Conservation (phyloP, 1,140 invertebrate genomes). For the Triops longicaudatus region DNA sequence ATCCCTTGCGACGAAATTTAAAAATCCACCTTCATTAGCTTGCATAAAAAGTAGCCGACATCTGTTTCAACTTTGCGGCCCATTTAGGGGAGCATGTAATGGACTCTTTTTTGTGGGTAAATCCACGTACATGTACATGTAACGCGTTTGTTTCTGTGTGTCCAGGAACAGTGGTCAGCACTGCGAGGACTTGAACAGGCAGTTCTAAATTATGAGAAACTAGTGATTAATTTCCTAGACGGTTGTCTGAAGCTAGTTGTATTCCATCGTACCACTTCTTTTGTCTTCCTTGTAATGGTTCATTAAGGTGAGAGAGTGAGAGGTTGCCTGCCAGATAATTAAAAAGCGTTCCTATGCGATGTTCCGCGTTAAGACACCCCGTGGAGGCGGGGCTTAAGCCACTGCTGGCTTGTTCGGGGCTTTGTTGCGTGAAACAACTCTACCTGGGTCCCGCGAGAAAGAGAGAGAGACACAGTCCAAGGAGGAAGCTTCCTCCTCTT, state of each 20-base stretch:
- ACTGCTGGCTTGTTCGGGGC: neutral
- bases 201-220: no score
- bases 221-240: no score
- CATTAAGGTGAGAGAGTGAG: slow-evolving; percentile 9
- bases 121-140: no score
- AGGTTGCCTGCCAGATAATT: neutral
- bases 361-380: neutral
- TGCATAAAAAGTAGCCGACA: no score
- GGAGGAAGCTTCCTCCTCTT: slow-evolving; percentile 4
- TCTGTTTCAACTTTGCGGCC: no score
- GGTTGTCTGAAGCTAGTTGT: neutral
- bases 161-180: no score
- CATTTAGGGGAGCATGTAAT: no score
- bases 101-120: no score
- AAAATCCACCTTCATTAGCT: no score
- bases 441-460: neutral
- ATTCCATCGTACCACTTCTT: neutral
- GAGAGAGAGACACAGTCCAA: neutral
- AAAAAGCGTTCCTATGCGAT: neutral
- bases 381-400: neutral
- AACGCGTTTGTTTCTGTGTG: no score
- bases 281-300: neutral
- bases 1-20: no score
- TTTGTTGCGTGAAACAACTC: neutral
- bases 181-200: no score